Evolutionary conservation across 92 coral and sea anemone species (phyloP).

Genomic region (Metridium senile): DNA sequence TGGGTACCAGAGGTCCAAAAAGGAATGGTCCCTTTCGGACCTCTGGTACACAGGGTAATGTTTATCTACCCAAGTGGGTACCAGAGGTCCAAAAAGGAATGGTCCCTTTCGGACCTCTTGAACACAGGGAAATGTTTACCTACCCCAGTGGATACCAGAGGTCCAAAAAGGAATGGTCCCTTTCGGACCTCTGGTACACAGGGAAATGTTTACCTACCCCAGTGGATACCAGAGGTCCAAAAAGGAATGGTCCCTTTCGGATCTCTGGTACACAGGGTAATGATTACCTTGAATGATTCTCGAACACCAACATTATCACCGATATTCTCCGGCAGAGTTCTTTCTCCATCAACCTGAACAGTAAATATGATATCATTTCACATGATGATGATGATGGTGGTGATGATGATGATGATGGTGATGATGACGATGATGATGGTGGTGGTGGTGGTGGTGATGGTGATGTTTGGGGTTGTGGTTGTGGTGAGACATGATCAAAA

Average conservation of each 20-base stretch:
- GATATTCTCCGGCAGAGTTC: constrained; percentile 69
- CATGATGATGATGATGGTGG: no score
- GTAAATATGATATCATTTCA: no score
- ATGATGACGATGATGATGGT: constrained; percentile 1
- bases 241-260: no score
- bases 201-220: no score
- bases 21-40: neutral
- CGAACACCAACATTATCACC: constrained; percentile 75
- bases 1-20: no score
- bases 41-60: no score
- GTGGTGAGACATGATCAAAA: neutral
- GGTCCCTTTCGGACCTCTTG: neutral
- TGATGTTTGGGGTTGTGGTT: neutral
- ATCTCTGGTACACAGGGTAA: no score
- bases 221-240: no score
- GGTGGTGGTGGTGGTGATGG: no score
- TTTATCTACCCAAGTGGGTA: no score
- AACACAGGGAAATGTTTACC: neutral
- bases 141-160: neutral
- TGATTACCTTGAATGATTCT: constrained; percentile 47
- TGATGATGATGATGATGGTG: no score
- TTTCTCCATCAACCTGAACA: constrained; percentile 54
- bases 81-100: neutral
- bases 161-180: neutral
- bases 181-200: no score